phyloP scores from a whole-genome alignment of 1,140 invertebrate species.

The Cyclargus thomasi region DNA sequence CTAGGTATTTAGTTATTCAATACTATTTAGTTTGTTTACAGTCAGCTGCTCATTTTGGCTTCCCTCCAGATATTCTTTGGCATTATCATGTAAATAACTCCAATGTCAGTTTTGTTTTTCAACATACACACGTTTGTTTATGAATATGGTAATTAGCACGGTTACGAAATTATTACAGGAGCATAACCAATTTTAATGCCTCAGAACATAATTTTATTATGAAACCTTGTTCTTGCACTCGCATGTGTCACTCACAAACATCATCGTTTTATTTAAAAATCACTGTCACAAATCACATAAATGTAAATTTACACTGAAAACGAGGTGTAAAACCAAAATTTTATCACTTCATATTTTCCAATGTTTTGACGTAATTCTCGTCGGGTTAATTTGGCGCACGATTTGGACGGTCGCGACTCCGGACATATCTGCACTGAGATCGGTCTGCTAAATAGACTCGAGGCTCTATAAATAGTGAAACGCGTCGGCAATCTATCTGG shows the following conservation, averaged over 20 bases:
- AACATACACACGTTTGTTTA: slow-evolving; percentile 38
- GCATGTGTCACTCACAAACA: neutral
- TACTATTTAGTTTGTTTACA: slow-evolving; percentile 69
- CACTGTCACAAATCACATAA: neutral
- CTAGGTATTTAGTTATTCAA: slow-evolving; percentile 36
- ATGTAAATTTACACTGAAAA: neutral
- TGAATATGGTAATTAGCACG: slow-evolving; percentile 22
- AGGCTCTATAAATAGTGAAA: slow-evolving; percentile 71
- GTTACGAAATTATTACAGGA: neutral
- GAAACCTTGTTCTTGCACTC: too few species aligned
- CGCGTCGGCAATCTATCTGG: slow-evolving; percentile 65
- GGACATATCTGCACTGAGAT: slow-evolving; percentile 68
- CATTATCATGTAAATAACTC: slow-evolving; percentile 64
- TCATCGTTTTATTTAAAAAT: neutral
- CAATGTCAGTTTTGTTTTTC: slow-evolving; percentile 73
- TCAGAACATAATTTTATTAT: neutral
- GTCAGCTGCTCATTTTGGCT: slow-evolving; percentile 67
- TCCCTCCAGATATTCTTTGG: slow-evolving; percentile 54
- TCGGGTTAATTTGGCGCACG: slow-evolving; percentile 26
- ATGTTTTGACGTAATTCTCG: neutral
- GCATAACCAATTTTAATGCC: neutral
- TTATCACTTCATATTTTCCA: neutral
- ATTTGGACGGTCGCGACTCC: slow-evolving; percentile 57
- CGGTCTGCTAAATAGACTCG: slow-evolving; percentile 64
- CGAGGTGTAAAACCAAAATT: too few species aligned